Evolutionary conservation across 2,888 invertebrate genomes (phyloP).

Genomic region (Plutella xylostella): DNA sequence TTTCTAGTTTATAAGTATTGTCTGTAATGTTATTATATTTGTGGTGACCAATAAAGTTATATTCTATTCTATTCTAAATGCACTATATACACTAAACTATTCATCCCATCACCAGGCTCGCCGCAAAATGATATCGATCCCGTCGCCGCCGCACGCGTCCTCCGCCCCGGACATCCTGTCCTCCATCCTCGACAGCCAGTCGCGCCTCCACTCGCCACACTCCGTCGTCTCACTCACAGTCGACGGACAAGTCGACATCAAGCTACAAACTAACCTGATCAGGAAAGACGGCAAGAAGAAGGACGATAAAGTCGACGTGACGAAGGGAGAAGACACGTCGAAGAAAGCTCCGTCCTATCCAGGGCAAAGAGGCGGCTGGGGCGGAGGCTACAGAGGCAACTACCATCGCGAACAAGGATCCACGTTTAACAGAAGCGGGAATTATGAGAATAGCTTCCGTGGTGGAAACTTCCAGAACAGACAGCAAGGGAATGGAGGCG

Average conservation of each 20-base stretch:
- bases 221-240: slow-evolving; percentile 68
- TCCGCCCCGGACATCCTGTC: slow-evolving; percentile 74
- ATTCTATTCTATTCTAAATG: background rate
- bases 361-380: slow-evolving; percentile 56
- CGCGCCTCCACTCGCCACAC: slow-evolving; percentile 75
- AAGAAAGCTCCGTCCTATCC: slow-evolving; percentile 72
- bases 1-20: too few species aligned
- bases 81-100: too few species aligned
- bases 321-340: slow-evolving; percentile 32
- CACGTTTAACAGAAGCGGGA: background rate
- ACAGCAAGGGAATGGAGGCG: background rate
- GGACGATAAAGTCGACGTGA: slow-evolving; percentile 28
- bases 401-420: slow-evolving; percentile 26
- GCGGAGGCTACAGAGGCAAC: slow-evolving; percentile 48
- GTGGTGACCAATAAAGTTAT: too few species aligned
- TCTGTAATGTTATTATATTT: too few species aligned
- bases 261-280: slow-evolving; percentile 28
- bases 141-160: slow-evolving; percentile 47
- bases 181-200: slow-evolving; percentile 77
- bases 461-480: background rate
- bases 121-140: slow-evolving; percentile 54
- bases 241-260: slow-evolving; percentile 73
- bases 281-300: background rate
- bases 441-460: background rate
- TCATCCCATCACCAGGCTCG: slow-evolving; percentile 43